These are phyloP conservation scores for Thunnus albacares DNA, from an alignment of 2,797 vertebrate species.

Conservation along the genomic window DNA sequence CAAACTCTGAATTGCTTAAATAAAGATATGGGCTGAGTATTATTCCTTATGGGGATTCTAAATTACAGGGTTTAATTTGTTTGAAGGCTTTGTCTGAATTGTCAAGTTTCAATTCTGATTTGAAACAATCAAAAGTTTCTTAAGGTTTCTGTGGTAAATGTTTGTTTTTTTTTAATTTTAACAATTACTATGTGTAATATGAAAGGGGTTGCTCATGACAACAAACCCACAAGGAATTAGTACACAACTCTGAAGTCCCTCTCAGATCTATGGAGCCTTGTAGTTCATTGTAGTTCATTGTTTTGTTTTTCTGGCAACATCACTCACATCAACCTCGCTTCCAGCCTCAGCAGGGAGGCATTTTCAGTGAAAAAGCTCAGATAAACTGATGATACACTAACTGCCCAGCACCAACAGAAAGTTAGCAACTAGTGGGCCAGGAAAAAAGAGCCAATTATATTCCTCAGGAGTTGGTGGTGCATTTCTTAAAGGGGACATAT, in stretches of 20 bases:
- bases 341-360: background rate
- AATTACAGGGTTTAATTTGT: constrained; percentile 24
- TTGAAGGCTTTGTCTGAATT: constrained; percentile 8
- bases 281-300: background rate
- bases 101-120: background rate
- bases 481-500: too few species aligned
- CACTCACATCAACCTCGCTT: background rate
- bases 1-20: constrained; percentile 20
- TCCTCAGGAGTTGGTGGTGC: background rate
- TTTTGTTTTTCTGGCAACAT: background rate
- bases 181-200: background rate
- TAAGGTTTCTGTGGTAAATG: background rate
- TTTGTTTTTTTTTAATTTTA: background rate
- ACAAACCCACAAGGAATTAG: background rate
- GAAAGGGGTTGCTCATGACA: background rate
- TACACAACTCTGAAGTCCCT: background rate
- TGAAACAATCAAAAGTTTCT: constrained; percentile 6
- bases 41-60: background rate
- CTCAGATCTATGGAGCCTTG: background rate
- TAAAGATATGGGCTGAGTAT: background rate
- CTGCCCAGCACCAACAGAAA: background rate
- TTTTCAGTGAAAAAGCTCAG: too few species aligned
- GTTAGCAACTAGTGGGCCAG: background rate
- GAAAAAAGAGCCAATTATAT: background rate
- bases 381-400: background rate